Evolutionary conservation across 2,113 vertebrate genomes (phyloP).

Genomic region (Zingel zingel): DNA sequence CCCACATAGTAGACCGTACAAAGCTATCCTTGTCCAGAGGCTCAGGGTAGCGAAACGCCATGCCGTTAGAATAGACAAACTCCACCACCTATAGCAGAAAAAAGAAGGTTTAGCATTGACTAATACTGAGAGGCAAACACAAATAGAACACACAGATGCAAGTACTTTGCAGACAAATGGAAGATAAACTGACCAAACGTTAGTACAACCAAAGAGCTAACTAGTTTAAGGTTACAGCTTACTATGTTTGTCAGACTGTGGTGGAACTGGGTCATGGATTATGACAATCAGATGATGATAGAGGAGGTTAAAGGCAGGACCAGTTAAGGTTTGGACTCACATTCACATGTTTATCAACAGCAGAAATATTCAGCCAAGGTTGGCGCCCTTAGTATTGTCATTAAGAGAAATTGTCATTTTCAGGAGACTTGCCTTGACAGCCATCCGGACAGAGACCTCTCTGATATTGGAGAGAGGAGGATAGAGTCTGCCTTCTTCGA

Average conservation of each 20-base stretch:
- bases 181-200: not conserved
- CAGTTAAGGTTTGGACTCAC: not conserved
- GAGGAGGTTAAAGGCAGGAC: not conserved
- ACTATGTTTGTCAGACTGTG: not conserved
- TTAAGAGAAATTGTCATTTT: not conserved
- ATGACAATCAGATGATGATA: not conserved
- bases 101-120: not conserved
- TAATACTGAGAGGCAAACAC: not conserved
- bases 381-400: not conserved
- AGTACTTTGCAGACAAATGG: not conserved
- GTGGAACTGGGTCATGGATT: not conserved
- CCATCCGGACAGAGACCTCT: conserved; percentile 95
- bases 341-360: not conserved
- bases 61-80: conserved; percentile 92
- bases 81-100: conserved; percentile 88
- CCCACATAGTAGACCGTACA: conserved; percentile 90
- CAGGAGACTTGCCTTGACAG: conserved; percentile 89
- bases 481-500: conserved; percentile 92
- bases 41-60: conserved; percentile 97
- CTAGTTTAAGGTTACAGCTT: not conserved
- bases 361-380: not conserved
- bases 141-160: not conserved
- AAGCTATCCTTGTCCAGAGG: conserved; percentile 90
- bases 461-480: conserved; percentile 94
- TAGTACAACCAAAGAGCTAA: not conserved